A percentile compares a stretch with the other conserved stretches of the same genome.
Conservation (phyloP, 2,888 invertebrate genomes). For the Leptura quadrifasciata region DNA sequence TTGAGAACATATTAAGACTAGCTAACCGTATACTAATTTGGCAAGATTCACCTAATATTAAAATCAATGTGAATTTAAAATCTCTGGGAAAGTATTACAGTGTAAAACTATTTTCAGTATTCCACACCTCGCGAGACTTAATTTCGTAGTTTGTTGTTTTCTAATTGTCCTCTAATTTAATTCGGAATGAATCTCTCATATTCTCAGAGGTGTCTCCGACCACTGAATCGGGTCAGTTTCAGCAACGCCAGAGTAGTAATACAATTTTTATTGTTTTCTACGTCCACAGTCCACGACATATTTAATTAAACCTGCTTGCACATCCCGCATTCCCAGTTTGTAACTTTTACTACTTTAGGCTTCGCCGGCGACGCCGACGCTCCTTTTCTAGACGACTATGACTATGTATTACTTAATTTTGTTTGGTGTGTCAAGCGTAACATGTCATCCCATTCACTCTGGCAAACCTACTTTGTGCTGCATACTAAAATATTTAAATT, state of each 20-base stretch:
- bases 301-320: not conserved
- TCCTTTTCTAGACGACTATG: not conserved
- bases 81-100: too few species aligned
- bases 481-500: conserved; percentile 53
- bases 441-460: conserved; percentile 26
- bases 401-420: conserved; percentile 33
- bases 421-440: conserved; percentile 39
- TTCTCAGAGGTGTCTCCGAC: not conserved
- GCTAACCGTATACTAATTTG: too few species aligned
- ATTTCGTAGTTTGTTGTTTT: too few species aligned
- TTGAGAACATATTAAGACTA: too few species aligned
- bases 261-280: not conserved
- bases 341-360: not conserved
- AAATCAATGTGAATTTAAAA: too few species aligned
- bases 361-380: not conserved
- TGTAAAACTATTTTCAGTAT: too few species aligned
- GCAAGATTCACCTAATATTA: too few species aligned
- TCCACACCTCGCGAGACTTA: too few species aligned
- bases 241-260: not conserved
- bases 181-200: not conserved
- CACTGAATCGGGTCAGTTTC: not conserved
- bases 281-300: not conserved
- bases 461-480: conserved; percentile 44
- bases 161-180: not conserved
- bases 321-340: not conserved